Evolutionary conservation across 2,888 invertebrate species (phyloP), one percentile per base, ranked within the genome.

Genomic region (Venusia cambrica): DNA sequence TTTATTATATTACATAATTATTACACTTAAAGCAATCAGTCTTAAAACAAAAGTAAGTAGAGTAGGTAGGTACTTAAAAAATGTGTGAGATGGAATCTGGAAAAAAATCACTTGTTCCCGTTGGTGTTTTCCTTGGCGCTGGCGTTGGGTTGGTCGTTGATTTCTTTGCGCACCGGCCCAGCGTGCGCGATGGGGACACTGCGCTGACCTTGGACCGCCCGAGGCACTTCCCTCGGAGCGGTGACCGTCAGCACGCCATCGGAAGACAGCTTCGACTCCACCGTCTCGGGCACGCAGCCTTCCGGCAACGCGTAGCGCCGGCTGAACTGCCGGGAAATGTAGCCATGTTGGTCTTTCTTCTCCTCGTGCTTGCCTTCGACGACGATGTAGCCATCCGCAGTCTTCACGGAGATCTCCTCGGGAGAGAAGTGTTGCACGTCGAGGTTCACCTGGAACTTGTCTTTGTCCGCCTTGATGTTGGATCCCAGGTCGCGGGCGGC

Each of bases 361-460:
- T 94, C 94, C 53, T 93, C 93, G 55, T 95, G 95, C 60, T 92
- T 94, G 0, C 92, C 94, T 70, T 94, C 93, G 0, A 93, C 89
- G 1, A 94, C 88, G 6, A 95, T 89, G 28, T 76, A 88, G 17
- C 91, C 90, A 32, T 93, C 93, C 0, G 90, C 88, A 0, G 92
- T 93, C 71, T 93, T 94, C 3, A 95, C 94, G 3, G 88, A 87
- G 16, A 95, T 90, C 63, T 95, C 94, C 20, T 91, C 90, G 0
- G 94, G 94, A 3, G 89, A 69, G 54, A 94, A 95, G 51, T 94
- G 92, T 45, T 92, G 91, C 2, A 94, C 93, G 59, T 95, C 94
- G 48, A 94, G 71, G 51, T 90, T 90, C 0, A 93, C 90, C 58
- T 81, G 80, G 49, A 80, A 81, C 38, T 79, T 81, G 9, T 83